phyloP scores from a whole-genome alignment of 2,797 vertebrate genomes.

The Catamblyrhynchus diadema region DNA sequence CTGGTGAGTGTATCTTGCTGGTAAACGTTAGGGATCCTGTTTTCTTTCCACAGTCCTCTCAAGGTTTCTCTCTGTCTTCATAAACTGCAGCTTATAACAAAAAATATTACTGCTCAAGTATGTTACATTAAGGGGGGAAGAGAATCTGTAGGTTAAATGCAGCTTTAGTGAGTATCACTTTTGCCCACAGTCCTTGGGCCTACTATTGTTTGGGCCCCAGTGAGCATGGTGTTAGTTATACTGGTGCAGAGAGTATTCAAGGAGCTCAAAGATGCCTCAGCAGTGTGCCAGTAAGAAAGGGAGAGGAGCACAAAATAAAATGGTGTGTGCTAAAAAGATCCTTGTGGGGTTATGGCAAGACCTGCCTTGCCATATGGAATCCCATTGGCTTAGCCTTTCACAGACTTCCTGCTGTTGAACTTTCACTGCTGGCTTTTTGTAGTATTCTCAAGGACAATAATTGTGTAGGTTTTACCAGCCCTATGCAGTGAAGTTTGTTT shows the following conservation, averaged over 20 bases:
- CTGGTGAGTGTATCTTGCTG: background rate
- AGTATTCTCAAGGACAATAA: background rate
- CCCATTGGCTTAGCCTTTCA: background rate
- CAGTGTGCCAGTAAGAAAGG: background rate
- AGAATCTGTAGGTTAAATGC: background rate
- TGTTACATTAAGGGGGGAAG: background rate
- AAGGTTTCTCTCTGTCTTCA: background rate
- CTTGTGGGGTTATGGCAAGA: background rate
- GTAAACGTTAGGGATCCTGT: background rate
- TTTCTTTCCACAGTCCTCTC: background rate
- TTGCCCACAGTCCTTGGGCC: background rate
- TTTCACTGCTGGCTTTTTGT: background rate
- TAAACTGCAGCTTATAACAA: background rate
- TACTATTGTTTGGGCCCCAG: fast-evolving
- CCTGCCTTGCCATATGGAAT: background rate
- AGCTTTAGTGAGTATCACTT: background rate
- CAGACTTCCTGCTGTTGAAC: background rate
- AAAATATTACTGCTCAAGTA: background rate
- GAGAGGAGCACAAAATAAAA: background rate
- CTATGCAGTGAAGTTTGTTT: background rate
- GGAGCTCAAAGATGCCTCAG: background rate
- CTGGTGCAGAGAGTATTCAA: background rate
- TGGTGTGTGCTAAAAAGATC: fast-evolving
- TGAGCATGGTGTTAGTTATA: background rate
- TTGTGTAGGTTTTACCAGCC: background rate